Percentiles rank a stretch among this genome's conserved stretches.
Conservation (phyloP, 1,140 invertebrate genomes). For the Drosophila oshimai region DNA sequence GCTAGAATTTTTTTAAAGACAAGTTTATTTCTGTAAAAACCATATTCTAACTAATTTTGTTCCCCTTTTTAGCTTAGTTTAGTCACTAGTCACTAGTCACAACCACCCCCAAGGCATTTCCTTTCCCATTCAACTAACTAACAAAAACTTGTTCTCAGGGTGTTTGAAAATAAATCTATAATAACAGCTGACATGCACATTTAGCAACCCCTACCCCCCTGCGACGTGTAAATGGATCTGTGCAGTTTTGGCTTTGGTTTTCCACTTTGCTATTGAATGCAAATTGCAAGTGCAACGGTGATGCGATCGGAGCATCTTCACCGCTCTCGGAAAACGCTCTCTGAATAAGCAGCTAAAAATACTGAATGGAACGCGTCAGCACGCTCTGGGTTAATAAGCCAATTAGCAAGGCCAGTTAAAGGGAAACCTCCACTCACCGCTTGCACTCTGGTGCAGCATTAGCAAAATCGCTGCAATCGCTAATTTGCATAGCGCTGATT, state of each 20-base stretch:
- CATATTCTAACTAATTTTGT: not conserved
- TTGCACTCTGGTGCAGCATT: slow-evolving; percentile 43
- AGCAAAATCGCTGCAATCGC: slow-evolving; percentile 48
- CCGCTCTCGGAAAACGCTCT: not conserved
- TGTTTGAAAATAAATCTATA: slow-evolving; percentile 14
- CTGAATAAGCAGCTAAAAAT: slow-evolving; percentile 17
- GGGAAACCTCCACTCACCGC: slow-evolving; percentile 41
- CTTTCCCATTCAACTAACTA: not conserved
- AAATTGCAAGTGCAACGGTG: slow-evolving; percentile 63
- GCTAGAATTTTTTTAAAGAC: too few relatives aligned
- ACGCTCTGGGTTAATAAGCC: not conserved
- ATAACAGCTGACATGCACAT: slow-evolving; percentile 27
- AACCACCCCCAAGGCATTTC: not conserved
- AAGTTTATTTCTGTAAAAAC: too few relatives aligned
- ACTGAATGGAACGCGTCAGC: not conserved
- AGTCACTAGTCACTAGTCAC: not conserved
- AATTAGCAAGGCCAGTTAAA: slow-evolving; percentile 14
- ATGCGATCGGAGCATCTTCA: slow-evolving; percentile 42
- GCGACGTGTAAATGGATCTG: slow-evolving; percentile 64
- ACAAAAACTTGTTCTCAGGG: slow-evolving; percentile 14
- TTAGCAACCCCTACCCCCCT: not conserved
- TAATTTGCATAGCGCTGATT: slow-evolving; percentile 59
- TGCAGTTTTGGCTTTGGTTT: slow-evolving; percentile 44
- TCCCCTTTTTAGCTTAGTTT: not conserved
- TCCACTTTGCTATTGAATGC: slow-evolving; percentile 54